Base-by-base conservation (phyloP, 2,113 vertebrate species). In the Tachycineta bicolor region DNA sequence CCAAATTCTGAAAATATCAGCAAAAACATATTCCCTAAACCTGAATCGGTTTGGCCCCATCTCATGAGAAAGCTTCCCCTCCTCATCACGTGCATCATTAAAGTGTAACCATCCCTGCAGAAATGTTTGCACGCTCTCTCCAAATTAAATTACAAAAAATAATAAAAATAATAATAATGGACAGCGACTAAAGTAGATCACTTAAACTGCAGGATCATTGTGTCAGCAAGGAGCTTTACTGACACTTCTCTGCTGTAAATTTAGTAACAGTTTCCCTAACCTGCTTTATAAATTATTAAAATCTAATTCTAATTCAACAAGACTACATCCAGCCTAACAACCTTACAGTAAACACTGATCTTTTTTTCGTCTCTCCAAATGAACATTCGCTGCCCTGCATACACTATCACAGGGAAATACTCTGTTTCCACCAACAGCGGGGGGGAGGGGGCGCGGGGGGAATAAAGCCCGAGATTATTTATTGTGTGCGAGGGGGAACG, bases 271-370 rank as follows among this genome's bases (percentile, higher is more conserved):
- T 93, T 96, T 97, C 87, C 89, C 94, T 92, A 95, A 93, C 94
- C 90, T 94, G 85, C 56, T 82, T 92, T 93, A 96, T 95, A 96
- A 97, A 97, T 97, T 97, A 97, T 92, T 98, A 93, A 97, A 84
- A 79, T 75, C 96, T 95, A 89, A 97, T 93, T 97, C 95, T 94
- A 96, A 97, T 92, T 93, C 89, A 94, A 86, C 95, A 95, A 95
- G 73, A 82, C 93, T 93, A 82, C 83, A 92, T 93, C 90, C 83
- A 95, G 69, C 77, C 83, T 96, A 91, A 95, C 95, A 93, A 93
- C 93, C 70, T 82, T 89, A 94, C 91, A 87, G 90, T 96, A 97
- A 94, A 94, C 93, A 96, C 91, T 95, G 87, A 96, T 96, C 78
- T 52, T 63, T 67, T 65, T 75, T 84, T 71, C 44, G 73, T 64